Conservation (phyloP, 2,797 vertebrate species). For the Nyctibius grandis region DNA sequence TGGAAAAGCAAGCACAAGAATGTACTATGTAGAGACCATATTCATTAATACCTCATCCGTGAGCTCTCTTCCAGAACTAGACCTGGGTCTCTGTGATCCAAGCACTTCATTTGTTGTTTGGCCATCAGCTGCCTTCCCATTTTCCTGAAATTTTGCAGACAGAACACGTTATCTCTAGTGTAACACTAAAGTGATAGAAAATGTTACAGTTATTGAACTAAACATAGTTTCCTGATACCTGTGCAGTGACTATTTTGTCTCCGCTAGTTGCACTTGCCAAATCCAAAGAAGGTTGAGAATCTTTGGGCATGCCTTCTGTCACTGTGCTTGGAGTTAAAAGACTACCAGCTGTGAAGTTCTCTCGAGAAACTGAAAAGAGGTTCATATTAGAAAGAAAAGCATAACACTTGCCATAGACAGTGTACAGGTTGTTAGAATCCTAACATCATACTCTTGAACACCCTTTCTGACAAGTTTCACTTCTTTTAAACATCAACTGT, state of each 20-base stretch:
- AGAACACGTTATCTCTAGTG: neutral
- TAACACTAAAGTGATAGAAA: neutral
- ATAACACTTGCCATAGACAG: neutral
- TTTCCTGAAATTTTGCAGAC: slow-evolving; percentile 81
- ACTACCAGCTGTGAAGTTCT: slow-evolving; percentile 78
- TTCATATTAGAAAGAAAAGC: neutral
- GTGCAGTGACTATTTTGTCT: slow-evolving; percentile 95
- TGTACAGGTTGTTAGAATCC: neutral
- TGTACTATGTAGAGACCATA: neutral
- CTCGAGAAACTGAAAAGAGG: slow-evolving; percentile 76
- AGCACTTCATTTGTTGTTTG: slow-evolving; percentile 77
- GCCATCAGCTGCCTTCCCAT: slow-evolving; percentile 82
- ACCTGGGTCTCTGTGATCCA: slow-evolving; percentile 92
- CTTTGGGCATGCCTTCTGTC: slow-evolving; percentile 84
- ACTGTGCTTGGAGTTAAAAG: slow-evolving; percentile 84
- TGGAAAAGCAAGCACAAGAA: neutral
- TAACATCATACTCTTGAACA: neutral
- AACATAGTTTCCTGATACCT: slow-evolving; percentile 66
- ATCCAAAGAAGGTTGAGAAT: slow-evolving; percentile 94
- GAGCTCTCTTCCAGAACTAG: slow-evolving; percentile 95
- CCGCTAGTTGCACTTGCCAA: slow-evolving; percentile 96
- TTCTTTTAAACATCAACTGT: neutral
- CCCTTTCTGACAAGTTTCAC: neutral
- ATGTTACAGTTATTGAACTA: neutral
- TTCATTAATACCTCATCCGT: slow-evolving; percentile 88